These are phyloP conservation scores for Buceros bicornis DNA, from an alignment of 2,797 vertebrate genomes.

Conservation along the genomic window DNA sequence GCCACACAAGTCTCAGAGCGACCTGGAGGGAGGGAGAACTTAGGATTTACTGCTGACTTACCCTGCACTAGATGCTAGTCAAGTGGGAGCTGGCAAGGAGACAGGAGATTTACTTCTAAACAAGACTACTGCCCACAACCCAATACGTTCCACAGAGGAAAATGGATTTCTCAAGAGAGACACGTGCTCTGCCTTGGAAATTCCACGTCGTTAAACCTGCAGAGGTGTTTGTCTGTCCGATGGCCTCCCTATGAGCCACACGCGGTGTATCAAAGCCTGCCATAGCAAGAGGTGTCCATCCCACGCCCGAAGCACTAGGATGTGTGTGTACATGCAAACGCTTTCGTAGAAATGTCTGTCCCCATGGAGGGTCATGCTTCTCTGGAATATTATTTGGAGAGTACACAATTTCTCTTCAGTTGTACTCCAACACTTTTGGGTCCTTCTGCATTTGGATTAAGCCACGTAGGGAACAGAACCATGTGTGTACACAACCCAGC, in stretches of 20 bases:
- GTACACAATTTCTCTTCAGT: neutral
- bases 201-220: neutral
- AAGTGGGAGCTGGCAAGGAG: slow-evolving; percentile 37
- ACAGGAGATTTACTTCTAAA: slow-evolving; percentile 34
- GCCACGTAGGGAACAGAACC: neutral
- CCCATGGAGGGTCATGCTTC: neutral
- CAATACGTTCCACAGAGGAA: neutral
- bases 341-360: neutral
- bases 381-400: neutral
- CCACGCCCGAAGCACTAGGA: neutral
- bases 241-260: neutral
- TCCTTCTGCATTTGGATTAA: neutral
- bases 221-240: neutral
- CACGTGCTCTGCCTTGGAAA: neutral
- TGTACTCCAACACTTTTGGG: neutral
- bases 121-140: neutral
- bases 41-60: slow-evolving; percentile 29
- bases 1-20: neutral
- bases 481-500: neutral
- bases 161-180: slow-evolving; percentile 2
- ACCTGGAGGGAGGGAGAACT: neutral
- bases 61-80: neutral
- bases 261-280: neutral
- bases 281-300: neutral
- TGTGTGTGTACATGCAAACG: neutral